These are phyloP conservation scores for Drosophila suboccidentalis DNA, from an alignment of 2,888 invertebrate species.

Conservation along the genomic window DNA sequence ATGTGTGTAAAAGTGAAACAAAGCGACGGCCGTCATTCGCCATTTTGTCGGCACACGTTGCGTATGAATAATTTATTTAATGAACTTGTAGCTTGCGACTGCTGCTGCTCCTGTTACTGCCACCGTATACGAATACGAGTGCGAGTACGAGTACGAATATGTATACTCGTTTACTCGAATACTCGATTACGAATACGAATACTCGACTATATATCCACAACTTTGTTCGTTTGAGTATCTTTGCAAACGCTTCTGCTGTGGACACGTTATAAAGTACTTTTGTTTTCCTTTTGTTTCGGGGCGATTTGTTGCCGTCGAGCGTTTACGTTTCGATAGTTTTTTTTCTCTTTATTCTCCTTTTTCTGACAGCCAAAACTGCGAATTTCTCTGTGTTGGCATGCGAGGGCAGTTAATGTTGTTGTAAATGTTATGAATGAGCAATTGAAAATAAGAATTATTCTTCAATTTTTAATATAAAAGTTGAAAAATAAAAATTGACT, in stretches of 20 bases:
- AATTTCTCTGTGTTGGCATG: conserved; percentile 32
- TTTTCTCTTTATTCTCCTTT: conserved; percentile 46
- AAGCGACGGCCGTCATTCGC: conserved; percentile 70
- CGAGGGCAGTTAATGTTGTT: conserved; percentile 35
- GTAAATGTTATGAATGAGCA: neutral
- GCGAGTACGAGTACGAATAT: conserved; percentile 35
- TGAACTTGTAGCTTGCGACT: conserved; percentile 73
- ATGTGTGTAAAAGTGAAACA: conserved; percentile 67
- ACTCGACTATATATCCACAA: conserved; percentile 37
- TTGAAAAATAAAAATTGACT: too few species aligned
- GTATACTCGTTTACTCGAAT: conserved; percentile 5
- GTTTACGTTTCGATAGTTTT: conserved; percentile 64
- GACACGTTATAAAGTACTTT: conserved; percentile 74
- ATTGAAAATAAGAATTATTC: too few species aligned
- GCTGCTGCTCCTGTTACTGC: conserved; percentile 21
- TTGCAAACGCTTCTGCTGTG: conserved; percentile 52
- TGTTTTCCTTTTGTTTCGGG: conserved; percentile 71
- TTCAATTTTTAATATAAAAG: too few species aligned
- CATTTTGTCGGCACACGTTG: conserved; percentile 80
- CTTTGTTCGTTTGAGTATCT: conserved; percentile 53
- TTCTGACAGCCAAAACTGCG: conserved; percentile 64
- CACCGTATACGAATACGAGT: conserved; percentile 37
- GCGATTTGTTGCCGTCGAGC: conserved; percentile 70
- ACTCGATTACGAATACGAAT: conserved; percentile 27
- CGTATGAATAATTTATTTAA: conserved; percentile 84